These are phyloP conservation scores for Caenorhabditis panamensis DNA, from an alignment of 2,888 invertebrate species.

Conservation along the genomic window DNA sequence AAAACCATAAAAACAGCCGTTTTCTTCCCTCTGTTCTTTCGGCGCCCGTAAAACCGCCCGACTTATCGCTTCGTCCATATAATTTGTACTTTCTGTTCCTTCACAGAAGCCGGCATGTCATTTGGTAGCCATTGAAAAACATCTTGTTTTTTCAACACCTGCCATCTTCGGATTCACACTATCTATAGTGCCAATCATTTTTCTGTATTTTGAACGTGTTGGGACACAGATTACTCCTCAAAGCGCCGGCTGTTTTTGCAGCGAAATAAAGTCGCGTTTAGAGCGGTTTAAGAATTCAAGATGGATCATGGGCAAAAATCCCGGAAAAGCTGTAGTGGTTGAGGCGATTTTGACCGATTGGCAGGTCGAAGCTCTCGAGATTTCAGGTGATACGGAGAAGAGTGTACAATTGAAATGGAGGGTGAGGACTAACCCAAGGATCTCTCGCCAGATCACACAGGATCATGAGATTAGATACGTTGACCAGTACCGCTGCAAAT, in stretches of 20 bases:
- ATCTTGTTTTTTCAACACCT: conserved; percentile 22
- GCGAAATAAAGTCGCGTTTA: neutral
- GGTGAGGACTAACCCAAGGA: neutral
- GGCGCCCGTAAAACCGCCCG: conserved; percentile 26
- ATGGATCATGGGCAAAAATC: neutral
- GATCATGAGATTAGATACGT: too few relatives aligned
- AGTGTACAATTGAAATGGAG: neutral
- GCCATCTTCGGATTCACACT: neutral
- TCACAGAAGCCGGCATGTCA: conserved; percentile 23
- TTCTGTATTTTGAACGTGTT: neutral
- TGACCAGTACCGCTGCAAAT: too few relatives aligned
- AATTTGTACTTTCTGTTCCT: conserved; percentile 16
- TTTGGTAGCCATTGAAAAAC: conserved; percentile 4
- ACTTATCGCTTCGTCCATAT: conserved; percentile 23
- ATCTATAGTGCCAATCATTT: conserved; percentile 9
- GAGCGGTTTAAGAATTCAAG: neutral
- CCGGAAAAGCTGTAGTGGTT: neutral
- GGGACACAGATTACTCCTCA: neutral
- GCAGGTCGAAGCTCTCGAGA: conserved; percentile 9
- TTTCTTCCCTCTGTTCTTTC: conserved; percentile 14
- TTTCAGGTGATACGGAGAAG: neutral
- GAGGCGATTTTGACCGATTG: conserved; percentile 4
- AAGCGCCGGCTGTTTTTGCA: neutral
- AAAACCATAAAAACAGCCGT: conserved; percentile 3
- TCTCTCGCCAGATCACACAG: too few relatives aligned